A percentile compares a stretch with the other conserved stretches of the same genome.
Conservation (phyloP, 1,140 invertebrate genomes). For the Tetramorium simillimum region DNA sequence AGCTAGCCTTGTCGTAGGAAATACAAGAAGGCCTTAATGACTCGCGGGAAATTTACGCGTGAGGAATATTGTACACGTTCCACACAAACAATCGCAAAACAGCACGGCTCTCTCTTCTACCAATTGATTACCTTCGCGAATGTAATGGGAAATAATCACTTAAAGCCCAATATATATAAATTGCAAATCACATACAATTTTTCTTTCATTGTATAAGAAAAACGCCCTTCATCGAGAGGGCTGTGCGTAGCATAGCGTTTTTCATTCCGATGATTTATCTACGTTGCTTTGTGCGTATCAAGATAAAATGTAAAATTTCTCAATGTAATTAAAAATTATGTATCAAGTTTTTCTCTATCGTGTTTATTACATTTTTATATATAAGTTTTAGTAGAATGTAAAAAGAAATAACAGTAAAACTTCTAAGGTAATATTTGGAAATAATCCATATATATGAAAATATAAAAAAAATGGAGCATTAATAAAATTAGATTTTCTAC, state of each 20-base stretch:
- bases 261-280: neutral
- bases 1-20: neutral
- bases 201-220: neutral
- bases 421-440: neutral
- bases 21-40: constrained; percentile 5
- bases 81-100: constrained; percentile 15
- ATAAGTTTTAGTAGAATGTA: neutral
- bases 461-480: neutral
- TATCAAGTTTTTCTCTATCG: neutral
- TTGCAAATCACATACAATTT: constrained; percentile 10
- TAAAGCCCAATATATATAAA: constrained; percentile 32
- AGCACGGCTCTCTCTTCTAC: neutral
- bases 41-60: constrained; percentile 20
- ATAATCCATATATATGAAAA: neutral
- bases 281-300: neutral
- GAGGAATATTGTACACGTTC: constrained; percentile 20
- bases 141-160: neutral
- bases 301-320: neutral
- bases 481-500: neutral
- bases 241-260: neutral
- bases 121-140: neutral
- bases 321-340: neutral
- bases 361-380: neutral
- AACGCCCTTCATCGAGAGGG: no score
- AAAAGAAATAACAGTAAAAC: neutral